Evolutionary conservation across 2,113 vertebrate genomes (phyloP).

Genomic region (Terrapene triunguis): DNA sequence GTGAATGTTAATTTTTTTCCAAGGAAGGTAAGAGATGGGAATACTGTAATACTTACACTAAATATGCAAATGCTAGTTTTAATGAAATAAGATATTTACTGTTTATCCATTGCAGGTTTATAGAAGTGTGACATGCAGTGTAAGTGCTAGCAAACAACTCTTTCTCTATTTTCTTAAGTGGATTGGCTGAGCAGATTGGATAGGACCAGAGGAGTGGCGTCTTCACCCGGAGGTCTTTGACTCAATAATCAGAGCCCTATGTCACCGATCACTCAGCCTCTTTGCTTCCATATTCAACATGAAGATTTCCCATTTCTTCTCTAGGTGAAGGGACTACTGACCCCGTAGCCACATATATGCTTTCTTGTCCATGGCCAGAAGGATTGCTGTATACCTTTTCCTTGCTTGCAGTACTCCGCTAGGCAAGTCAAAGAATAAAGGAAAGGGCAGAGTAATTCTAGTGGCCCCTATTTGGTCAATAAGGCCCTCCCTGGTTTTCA

Average conservation of each 20-base stretch:
- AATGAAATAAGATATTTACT: too few relatives aligned
- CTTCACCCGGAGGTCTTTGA: too few relatives aligned
- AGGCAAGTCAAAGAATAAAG: not conserved
- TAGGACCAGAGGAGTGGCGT: not conserved
- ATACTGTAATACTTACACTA: too few relatives aligned
- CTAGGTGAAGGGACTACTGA: not conserved
- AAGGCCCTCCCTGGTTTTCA: not conserved
- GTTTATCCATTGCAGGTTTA: not conserved
- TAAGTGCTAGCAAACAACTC: too few relatives aligned
- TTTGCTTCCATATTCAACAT: not conserved
- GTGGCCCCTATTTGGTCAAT: not conserved
- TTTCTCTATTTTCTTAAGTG: not conserved
- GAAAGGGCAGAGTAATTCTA: not conserved
- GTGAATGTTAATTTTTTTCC: too few relatives aligned
- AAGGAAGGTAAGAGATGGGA: too few relatives aligned
- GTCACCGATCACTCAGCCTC: not conserved
- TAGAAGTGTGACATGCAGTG: too few relatives aligned
- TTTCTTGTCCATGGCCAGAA: not conserved
- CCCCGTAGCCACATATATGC: not conserved
- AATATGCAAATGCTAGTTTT: too few relatives aligned
- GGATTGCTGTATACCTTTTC: not conserved
- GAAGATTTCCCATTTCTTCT: not conserved
- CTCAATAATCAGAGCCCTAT: not conserved
- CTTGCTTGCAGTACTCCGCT: not conserved
- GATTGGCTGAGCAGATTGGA: not conserved